Evolutionary conservation across 2,113 vertebrate genomes (phyloP).

Genomic region (Leptodactylus fuscus): DNA sequence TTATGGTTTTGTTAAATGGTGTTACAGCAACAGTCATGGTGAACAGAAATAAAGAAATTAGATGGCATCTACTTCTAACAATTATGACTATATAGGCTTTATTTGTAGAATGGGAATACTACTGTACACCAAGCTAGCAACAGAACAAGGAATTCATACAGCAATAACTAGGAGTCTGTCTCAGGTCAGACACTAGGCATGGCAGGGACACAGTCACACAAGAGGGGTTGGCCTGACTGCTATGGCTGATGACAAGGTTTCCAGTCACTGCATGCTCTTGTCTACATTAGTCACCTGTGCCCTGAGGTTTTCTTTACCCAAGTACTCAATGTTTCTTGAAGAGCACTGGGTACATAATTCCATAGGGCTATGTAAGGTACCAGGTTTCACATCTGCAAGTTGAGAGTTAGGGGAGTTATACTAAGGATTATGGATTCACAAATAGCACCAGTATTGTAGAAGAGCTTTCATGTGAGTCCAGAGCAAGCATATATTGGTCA

Average conservation of each 20-base stretch:
- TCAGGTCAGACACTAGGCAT: background rate
- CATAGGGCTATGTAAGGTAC: background rate
- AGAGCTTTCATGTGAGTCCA: too few species aligned
- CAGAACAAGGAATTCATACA: background rate
- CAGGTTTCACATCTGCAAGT: background rate
- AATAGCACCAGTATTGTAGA: too few species aligned
- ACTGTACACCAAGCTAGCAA: background rate
- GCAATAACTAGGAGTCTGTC: background rate
- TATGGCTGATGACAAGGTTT: background rate
- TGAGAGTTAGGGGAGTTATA: too few species aligned
- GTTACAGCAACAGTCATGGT: too few species aligned
- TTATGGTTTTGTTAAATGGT: too few species aligned
- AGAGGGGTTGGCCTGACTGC: background rate
- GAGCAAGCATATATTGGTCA: too few species aligned
- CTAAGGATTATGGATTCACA: too few species aligned
- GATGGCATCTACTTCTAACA: too few species aligned
- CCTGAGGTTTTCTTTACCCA: background rate
- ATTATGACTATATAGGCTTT: too few species aligned
- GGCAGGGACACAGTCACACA: background rate
- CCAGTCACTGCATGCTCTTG: background rate
- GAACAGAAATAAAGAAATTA: too few species aligned
- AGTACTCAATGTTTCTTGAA: background rate
- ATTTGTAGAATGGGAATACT: background rate
- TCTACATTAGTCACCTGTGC: conserved; percentile 5
- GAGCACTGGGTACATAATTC: background rate